Evolutionary conservation across 2,797 vertebrate genomes (phyloP), one percentile per base, ranked within the genome.

Genomic region (Parauchenoglanis punctatus): DNA sequence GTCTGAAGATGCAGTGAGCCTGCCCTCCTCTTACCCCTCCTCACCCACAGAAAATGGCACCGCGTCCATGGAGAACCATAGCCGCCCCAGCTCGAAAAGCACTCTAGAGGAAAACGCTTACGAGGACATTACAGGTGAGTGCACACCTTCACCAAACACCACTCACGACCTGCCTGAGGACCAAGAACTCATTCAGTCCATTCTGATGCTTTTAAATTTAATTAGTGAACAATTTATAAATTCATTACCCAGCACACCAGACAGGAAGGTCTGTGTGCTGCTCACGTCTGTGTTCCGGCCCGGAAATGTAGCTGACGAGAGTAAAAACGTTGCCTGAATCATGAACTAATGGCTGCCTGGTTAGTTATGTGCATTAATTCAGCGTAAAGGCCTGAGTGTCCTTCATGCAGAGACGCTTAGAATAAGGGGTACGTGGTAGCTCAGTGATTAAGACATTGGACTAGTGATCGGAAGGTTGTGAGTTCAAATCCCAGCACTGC

Each of bases 71-170:
- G 97, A 96, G 91, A 94, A 92, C 87, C 96, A 95, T 92, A 96
- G 93, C 90, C 97, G 96, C 87, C 96, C 97, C 92, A 96, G 94
- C 95, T 97, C 97, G 89, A 99, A 99, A 96, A 97, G 97, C 97
- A 98, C 97, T 96, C 97, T 97, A 96, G 97, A 99, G 96, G 99
- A 99, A 92, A 99, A 99, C 88, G 95, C 98, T 89, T 99, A 99
- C 91, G 98, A 99, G 95, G 99, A 99, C 91, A 99, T 99, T 86
- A 97, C 98, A 93, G 99, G 99, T 99, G 96, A 97, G 98, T 86
- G 83, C 25, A 63, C 18, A 73, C n/a, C 52, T 59, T 49, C 44
- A 31, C n/a, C 70, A 56, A 49, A 70, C 70, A 17, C 18, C 40
- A 25, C 4, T 28, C 40, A 49, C 1, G 8, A 49, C 25, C 61